Evolutionary conservation across 1,140 invertebrate genomes (phyloP).

Genomic region (Cotesia vestalis): DNA sequence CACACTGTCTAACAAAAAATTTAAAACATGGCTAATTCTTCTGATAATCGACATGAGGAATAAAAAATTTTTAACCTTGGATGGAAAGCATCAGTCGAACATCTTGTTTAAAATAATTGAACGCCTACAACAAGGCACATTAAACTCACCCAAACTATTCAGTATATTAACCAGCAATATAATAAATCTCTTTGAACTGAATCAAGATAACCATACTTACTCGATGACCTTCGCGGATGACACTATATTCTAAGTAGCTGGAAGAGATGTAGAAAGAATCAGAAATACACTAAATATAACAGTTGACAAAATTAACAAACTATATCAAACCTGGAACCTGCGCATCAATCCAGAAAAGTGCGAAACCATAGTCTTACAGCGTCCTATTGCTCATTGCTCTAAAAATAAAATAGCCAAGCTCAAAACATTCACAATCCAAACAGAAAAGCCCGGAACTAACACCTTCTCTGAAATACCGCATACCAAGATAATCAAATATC

Average conservation of each 20-base stretch:
- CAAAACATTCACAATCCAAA: conserved; percentile 5
- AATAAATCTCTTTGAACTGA: conserved; percentile 14
- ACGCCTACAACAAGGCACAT: conserved; percentile 32
- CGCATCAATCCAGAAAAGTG: not conserved
- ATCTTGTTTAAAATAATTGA: not conserved
- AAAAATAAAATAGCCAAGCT: not conserved
- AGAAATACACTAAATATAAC: not conserved
- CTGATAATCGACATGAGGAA: conserved; percentile 20
- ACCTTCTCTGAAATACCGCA: not conserved
- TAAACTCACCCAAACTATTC: conserved; percentile 33
- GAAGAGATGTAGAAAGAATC: not conserved
- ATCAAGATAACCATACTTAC: not conserved
- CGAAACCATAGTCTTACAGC: conserved; percentile 2
- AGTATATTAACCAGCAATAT: conserved; percentile 34
- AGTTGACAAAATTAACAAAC: conserved; percentile 5
- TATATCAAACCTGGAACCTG: not conserved
- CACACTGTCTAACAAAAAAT: conserved; percentile 33
- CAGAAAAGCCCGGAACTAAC: not conserved
- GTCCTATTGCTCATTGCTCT: not conserved
- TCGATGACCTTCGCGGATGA: conserved; percentile 34
- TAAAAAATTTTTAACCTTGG: conserved; percentile 27
- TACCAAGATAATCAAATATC: conserved; percentile 18
- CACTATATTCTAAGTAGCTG: not conserved
- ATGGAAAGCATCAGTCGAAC: conserved; percentile 2
- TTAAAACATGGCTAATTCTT: conserved; percentile 18